Base-by-base conservation (phyloP, 2,888 invertebrate genomes). In the Watsonalla cultraria region DNA sequence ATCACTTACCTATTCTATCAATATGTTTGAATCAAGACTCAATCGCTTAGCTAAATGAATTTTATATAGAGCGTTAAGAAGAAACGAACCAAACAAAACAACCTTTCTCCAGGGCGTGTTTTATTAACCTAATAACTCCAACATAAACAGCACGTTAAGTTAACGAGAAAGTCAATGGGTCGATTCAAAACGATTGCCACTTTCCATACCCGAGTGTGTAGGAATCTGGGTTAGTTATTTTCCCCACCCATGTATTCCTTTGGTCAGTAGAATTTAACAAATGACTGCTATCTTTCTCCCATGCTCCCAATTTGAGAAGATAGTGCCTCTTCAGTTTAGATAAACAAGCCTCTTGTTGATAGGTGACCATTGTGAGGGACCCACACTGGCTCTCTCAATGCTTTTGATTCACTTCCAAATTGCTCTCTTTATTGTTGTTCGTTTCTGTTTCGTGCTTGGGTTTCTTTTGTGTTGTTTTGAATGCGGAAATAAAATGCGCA, bases 301-400 rank as follows among this genome's bases (percentile, higher is more conserved):
- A 52, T 56, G 65, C 65, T 62, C 61, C 66, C 67, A 64, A 71
- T 70, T 67, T 64, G 57, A 51, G 54, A 13, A 68, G 67, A 72
- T 68, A 67, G 65, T 53, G 55, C 56, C 54, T 60, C 59, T 67
- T 66, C 70, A 74, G 73, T 76, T 78, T 74, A 76, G 74, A 76
- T 76, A 78, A 76, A 72, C 68, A 74, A 60, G 62, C 52, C 59
- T 49, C 49, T 37, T 37, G 55, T 60, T 72, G 72, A 74, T 74
- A 68, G 62, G 59, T 59, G 54, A 59, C 65, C 68, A 66, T 78
- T 71, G 56, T 15, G 55, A 65, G 68, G 68, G 69, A 62, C 64
- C 56, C 56, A 37, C 37, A 39, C 37, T 49, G 37, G 37, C 37
- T 49, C 55, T 52, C 58, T 55, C 55, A 57, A 52, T 64, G 58